phyloP scores from a whole-genome alignment of 2,797 vertebrate genomes.

The Todus mexicanus region DNA sequence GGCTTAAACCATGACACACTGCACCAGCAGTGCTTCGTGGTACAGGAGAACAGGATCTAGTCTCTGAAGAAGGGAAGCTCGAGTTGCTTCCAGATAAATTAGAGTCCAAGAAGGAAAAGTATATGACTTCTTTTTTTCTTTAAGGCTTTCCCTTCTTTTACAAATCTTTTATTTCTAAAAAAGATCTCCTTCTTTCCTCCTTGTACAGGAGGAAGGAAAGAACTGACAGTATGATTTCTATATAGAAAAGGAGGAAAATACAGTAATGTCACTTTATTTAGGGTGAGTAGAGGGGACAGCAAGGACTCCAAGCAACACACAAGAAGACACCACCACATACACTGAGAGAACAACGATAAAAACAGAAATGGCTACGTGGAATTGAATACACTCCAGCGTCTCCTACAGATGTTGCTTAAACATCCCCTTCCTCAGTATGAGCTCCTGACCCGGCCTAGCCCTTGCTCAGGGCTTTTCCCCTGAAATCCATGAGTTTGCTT shows the following conservation, averaged over 20 bases:
- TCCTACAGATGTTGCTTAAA: conserved; percentile 22
- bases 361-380: background rate
- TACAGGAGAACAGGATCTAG: background rate
- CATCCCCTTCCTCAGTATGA: background rate
- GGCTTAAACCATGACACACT: too few relatives aligned
- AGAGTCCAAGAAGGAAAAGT: background rate
- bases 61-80: background rate
- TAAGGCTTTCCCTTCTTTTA: background rate
- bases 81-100: background rate
- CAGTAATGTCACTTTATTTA: background rate
- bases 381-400: background rate
- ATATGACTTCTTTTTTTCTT: background rate
- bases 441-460: background rate
- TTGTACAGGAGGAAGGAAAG: background rate
- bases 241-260: background rate
- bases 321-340: background rate
- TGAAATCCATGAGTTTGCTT: background rate
- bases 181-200: background rate
- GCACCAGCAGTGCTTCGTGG: background rate
- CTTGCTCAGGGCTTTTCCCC: background rate
- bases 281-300: background rate
- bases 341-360: background rate
- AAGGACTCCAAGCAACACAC: background rate
- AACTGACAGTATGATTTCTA: background rate
- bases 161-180: background rate